Percentiles rank a stretch among this genome's conserved stretches.
phyloP scores from a whole-genome alignment of 2,113 vertebrate genomes.

The Dicerorhinus sumatrensis region DNA sequence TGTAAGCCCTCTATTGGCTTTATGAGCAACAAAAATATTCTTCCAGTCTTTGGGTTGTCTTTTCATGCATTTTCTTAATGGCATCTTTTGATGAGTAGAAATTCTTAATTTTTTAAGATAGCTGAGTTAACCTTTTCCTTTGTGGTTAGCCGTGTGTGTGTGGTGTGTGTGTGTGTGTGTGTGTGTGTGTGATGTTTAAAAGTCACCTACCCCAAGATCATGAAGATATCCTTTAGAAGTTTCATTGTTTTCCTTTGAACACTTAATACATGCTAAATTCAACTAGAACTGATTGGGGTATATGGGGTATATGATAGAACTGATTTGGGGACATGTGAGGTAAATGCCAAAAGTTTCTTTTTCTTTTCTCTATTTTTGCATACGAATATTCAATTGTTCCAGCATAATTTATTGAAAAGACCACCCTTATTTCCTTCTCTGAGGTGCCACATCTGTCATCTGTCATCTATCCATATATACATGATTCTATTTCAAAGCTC shows the following conservation, averaged over 20 bases:
- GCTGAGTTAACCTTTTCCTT: background rate
- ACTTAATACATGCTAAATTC: background rate
- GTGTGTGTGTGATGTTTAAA: background rate
- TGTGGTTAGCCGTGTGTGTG: background rate
- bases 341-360: background rate
- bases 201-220: background rate
- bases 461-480: no score
- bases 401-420: background rate
- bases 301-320: background rate
- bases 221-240: background rate
- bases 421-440: background rate
- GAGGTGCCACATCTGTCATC: background rate
- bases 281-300: background rate
- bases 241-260: background rate
- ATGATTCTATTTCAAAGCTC: background rate
- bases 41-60: background rate
- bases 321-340: background rate
- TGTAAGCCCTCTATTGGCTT: background rate
- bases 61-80: background rate
- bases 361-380: background rate
- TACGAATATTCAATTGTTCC: background rate
- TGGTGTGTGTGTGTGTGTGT: background rate
- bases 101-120: background rate
- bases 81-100: background rate
- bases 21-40: background rate